Percentiles rank a stretch among this genome's conserved stretches.
phyloP scores from a whole-genome alignment of 53 echinoderm and acorn worm species.

The Antedon mediterranea region DNA sequence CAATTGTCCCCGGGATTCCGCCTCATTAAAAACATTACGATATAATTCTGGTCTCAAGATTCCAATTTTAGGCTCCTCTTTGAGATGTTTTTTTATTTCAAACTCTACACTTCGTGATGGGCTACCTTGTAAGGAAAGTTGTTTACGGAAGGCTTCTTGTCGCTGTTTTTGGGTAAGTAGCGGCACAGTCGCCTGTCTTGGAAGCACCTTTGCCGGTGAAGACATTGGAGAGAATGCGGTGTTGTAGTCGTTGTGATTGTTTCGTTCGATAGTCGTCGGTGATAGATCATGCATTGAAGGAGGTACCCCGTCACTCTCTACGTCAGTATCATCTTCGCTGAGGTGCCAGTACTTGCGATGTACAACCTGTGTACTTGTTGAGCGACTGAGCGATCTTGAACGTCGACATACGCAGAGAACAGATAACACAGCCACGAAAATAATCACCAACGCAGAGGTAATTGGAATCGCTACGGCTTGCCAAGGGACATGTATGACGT shows the following conservation, averaged over 20 bases:
- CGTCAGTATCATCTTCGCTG: conserved; percentile 69
- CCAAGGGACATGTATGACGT: conserved; percentile 29
- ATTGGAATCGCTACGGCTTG: conserved; percentile 71
- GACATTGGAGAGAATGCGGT: conserved; percentile 17
- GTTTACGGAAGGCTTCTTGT: conserved; percentile 74
- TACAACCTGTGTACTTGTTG: conserved; percentile 58
- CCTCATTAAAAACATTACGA: conserved; percentile 28
- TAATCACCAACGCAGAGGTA: conserved; percentile 44
- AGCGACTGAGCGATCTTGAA: conserved; percentile 36
- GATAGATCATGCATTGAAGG: conserved; percentile 25
- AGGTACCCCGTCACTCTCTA: conserved; percentile 41
- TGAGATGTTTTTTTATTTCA: conserved; percentile 74
- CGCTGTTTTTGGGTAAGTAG: conserved; percentile 65
- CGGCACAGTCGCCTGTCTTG: conserved; percentile 87
- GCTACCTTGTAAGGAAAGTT: conserved; percentile 83
- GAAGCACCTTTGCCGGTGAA: conserved; percentile 39
- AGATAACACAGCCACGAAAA: conserved; percentile 59
- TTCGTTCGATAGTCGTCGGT: conserved; percentile 10
- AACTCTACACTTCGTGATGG: conserved; percentile 79
- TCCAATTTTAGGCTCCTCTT: conserved; percentile 70
- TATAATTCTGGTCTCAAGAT: conserved; percentile 73
- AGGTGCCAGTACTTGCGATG: conserved; percentile 57
- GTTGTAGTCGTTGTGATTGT: background rate
- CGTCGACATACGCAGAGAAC: conserved; percentile 62
- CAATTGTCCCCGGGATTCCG: conserved; percentile 35